Evolutionary conservation across 2,797 vertebrate species (phyloP).

Genomic region (Xenopus petersii): DNA sequence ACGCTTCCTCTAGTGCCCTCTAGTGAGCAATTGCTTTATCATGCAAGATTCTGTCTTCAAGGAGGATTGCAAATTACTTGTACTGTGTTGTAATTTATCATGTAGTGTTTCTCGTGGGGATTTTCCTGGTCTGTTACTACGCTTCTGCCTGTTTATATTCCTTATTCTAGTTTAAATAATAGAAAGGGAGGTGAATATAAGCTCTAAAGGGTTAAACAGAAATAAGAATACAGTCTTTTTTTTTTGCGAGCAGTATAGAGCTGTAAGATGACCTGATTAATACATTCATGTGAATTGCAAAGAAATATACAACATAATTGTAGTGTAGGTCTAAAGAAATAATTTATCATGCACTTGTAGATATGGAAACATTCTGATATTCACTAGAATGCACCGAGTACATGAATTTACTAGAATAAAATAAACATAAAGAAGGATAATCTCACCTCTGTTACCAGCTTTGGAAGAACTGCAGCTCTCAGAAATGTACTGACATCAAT

Average conservation of each 20-base stretch:
- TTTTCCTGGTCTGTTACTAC: not conserved
- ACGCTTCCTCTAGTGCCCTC: conserved; percentile 19
- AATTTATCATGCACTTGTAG: not conserved
- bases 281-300: not conserved
- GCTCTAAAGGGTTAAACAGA: too few relatives aligned
- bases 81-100: not conserved
- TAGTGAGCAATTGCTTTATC: conserved; percentile 11
- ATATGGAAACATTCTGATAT: not conserved
- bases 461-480: too few relatives aligned
- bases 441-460: too few relatives aligned
- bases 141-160: not conserved
- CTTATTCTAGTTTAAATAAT: not conserved
- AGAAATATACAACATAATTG: not conserved
- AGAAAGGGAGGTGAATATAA: not conserved
- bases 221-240: too few relatives aligned
- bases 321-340: not conserved
- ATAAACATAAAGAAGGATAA: not conserved
- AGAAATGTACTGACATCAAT: too few relatives aligned
- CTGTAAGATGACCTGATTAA: not conserved
- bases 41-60: not conserved
- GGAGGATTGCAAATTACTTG: not conserved
- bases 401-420: not conserved
- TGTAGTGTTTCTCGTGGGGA: not conserved
- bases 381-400: not conserved
- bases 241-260: not conserved